Evolutionary conservation across 1,140 invertebrate genomes (phyloP), one percentile per base, ranked within the genome.

Genomic region (Neodiprion virginianus): DNA sequence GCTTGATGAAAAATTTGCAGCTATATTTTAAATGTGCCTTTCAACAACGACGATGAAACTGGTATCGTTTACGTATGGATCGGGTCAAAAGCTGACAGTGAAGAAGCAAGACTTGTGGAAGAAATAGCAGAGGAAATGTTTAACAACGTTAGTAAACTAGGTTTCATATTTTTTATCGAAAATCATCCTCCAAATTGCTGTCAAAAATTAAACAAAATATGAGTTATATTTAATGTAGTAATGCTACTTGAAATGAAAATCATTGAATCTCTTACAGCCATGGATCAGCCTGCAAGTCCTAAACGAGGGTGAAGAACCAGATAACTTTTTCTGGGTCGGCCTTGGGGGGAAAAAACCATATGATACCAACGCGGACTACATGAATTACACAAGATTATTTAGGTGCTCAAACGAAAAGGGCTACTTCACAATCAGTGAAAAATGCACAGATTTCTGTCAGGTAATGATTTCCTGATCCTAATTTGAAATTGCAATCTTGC

Each of bases 361-460:
- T 85, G 97, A 99, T 28, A 91, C 92, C 75, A 93, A 97, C 85
- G 97, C 97, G 0, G 94, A 95, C 71, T 99, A 95, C 82, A 98
- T 99, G 94, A 93, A 97, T 80, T 96, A 95, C 86, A 97, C 97
- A 3, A 90, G 99, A 76, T 89, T 99, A 9, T 99, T 99, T 88
- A 92, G 98, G 40, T 99, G 99, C 88, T 99, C 98, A 9, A 99
- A 99, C 88, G 98, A 99, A 83, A 99, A 99, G 86, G 99, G 99
- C 28, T 99, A 99, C 87, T 99, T 99, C 84, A 96, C 96, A 7
- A 97, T 99, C 8, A 99, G 98, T 28, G 99, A 99, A 88, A 99
- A 99, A 86, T 99, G 98, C 89, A 96, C 97, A 1, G 99, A 99
- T 89, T 99, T 99, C 89, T 99, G 98, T 89, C 99, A 99, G 92